phyloP scores from a whole-genome alignment of 1,140 invertebrate genomes.

The Eriocheir sinensis region DNA sequence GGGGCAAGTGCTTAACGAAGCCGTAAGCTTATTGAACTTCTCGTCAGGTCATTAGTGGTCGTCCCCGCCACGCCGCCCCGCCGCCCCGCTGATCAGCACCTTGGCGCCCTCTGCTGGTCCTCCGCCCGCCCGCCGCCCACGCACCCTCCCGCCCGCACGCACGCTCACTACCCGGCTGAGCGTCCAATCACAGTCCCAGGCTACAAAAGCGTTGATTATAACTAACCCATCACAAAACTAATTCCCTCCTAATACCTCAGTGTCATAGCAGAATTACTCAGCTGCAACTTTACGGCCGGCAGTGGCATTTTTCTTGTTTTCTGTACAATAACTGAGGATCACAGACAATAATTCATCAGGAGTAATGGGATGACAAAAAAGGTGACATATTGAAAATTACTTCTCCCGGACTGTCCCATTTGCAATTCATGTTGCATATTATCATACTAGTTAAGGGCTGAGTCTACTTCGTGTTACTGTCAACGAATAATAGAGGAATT shows the following conservation, averaged over 20 bases:
- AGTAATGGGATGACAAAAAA: no score
- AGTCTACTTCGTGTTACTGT: no score
- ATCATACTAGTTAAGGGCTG: no score
- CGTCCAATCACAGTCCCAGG: neutral
- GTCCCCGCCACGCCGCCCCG: neutral
- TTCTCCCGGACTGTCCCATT: no score
- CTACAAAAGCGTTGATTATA: neutral
- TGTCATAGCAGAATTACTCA: neutral
- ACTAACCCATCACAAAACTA: neutral
- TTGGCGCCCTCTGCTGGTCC: slow-evolving; percentile 4
- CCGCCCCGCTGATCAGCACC: neutral
- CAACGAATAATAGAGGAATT: no score
- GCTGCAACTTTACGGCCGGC: no score
- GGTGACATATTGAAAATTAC: no score
- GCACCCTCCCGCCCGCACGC: neutral
- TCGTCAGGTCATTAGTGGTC: slow-evolving; percentile 22
- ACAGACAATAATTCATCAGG: no score
- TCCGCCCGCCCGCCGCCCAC: neutral
- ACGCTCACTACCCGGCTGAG: neutral
- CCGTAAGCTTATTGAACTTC: neutral
- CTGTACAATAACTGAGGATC: no score
- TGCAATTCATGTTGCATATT: no score
- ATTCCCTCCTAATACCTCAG: neutral
- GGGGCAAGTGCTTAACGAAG: neutral
- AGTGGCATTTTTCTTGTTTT: no score